Base-by-base conservation (phyloP, 2,888 invertebrate species). In the Heterodera filipjevi region DNA sequence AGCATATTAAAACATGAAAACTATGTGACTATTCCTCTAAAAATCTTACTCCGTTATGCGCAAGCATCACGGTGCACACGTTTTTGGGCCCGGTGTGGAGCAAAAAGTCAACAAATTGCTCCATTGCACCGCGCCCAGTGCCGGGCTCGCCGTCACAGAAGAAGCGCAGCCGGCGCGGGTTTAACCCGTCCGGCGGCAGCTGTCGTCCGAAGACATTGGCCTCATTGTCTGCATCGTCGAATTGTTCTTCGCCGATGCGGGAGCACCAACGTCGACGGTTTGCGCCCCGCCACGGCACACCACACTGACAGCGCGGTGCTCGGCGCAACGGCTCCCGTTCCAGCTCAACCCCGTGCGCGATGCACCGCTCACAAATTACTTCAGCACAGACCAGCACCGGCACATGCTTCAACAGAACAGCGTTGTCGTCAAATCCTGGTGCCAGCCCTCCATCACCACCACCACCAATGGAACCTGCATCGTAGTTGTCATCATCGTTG, bases 201-300 rank as follows among this genome's bases (percentile, higher is more conserved):
- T 59, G 59, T 59, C 8, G 59, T 30, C 3, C 27, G 27, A n/a
- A 6, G 59, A 2, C 59, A 6, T 3, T 3, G 59, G 6, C 5
- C 22, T 59, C n/a, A 22, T 27, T 2, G 27, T 3, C 49, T 49
- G 12, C 27, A 22, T 59, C 59, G 59, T 59, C 59, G 22, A 59
- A 59, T 10, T 8, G 59, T 8, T 59, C n/a, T n/a, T 59, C 59
- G 8, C 59, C 59, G 59, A 59, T 59, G 59, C 59, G 59, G 1
- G 73, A 39, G 44, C 73, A 73, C 73, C 73, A 73, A 2, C 44
- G 49, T 27, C 59, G 73, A 16, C 73, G 33, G 33, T 39, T 35
- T 3, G 49, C 39, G 19, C 73, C 73, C 8, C 44, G 22, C 59
- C 59, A 59, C 3, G 73, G 73, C 19, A 53, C 39, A 0, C 73